Evolutionary conservation across 2,888 invertebrate genomes (phyloP), one percentile per base, ranked within the genome.

Genomic region (Aporophyla nigra): DNA sequence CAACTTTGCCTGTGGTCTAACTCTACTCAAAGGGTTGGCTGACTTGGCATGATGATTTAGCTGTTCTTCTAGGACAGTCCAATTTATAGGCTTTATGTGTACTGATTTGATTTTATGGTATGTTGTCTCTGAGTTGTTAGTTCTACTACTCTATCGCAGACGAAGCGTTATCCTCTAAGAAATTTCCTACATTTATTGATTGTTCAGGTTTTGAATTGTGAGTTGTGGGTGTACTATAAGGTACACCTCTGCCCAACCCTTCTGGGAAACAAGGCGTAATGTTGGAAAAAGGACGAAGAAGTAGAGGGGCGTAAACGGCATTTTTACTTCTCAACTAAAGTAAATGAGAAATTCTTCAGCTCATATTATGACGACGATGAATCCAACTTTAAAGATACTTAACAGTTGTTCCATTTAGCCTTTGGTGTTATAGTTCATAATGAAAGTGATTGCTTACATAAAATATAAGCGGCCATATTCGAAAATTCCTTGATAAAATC

Each of bases 401-500:
- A 40, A 76, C 10, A 40, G 53, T 66, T 65, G 63, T 74, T 70
- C 33, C 54, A 74, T 78, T 79, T 73, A 68, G 40, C 49, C 16
- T 53, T 27, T 73, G 59, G 14, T 68, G 40, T 43, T 71, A 74
- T 46, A 80, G 67, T 68, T 66, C 61, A 75, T 78, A 81, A 85
- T 85, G 58, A 78, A 85, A 80, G 61, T 81, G 67, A 86, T 82
- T 76, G 69, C 66, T 74, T 65, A 78, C 62, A 65, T 73, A 80
- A 83, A 77, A 76, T 75, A 76, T 71, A 80, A 71, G 61, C 67
- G 62, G 63, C 54, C 67, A 80, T 79, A 74, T 81, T 71, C 27
- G 27, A 66, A 85, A 80, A 83, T 84, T 86, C 78, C 70, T 76
- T 80, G 82, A 86, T 88, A 83, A 73, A 83, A 88, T 85, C 73